A percentile compares a stretch with the other conserved stretches of the same genome.
These are phyloP conservation scores for Orycteropus afer DNA, from an alignment of 2,113 vertebrate genomes.

Conservation along the genomic window DNA sequence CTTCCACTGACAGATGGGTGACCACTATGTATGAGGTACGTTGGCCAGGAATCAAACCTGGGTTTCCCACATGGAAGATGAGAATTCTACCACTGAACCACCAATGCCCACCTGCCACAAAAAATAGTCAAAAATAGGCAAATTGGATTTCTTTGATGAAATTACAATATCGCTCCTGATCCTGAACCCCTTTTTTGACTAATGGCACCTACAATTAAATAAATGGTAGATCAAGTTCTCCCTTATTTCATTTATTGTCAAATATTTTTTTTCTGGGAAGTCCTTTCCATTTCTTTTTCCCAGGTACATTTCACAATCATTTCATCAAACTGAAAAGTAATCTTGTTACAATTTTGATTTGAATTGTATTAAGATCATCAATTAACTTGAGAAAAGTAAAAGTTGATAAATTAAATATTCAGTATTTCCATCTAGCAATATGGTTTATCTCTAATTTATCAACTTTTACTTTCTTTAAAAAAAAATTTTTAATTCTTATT, in stretches of 20 bases:
- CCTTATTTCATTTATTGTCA: slow-evolving; percentile 28
- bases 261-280: neutral
- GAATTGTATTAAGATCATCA: neutral
- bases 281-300: neutral
- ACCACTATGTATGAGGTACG: no score
- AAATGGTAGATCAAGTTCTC: neutral
- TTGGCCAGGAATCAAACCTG: no score
- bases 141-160: neutral
- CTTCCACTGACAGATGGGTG: no score
- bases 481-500: neutral
- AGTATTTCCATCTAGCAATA: neutral
- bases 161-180: neutral
- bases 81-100: no score
- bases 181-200: neutral
- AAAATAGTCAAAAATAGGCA: neutral
- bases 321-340: neutral
- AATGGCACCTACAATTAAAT: neutral
- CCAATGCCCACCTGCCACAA: neutral
- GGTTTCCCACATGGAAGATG: no score
- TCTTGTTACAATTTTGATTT: neutral
- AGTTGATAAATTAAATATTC: neutral
- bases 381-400: neutral
- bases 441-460: neutral
- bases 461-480: neutral
- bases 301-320: neutral